Evolutionary conservation across 1,140 invertebrate species (phyloP).

Genomic region (Helicoverpa zea): DNA sequence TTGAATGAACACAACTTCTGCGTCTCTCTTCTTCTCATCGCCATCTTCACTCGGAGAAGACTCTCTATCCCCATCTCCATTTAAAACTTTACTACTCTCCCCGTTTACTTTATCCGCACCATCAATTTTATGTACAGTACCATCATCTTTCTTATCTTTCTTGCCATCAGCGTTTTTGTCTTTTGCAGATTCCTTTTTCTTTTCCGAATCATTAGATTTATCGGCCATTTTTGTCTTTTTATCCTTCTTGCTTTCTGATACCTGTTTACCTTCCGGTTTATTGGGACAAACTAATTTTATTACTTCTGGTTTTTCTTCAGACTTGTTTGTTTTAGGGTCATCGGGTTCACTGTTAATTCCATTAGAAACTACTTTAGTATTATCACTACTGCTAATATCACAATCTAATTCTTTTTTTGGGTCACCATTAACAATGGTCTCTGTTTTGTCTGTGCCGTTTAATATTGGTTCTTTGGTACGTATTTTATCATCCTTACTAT

Average conservation of each 20-base stretch:
- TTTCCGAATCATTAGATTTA: slow-evolving; percentile 67
- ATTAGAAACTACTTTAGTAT: slow-evolving; percentile 83
- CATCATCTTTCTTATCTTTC: slow-evolving; percentile 62
- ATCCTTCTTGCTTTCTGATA: slow-evolving; percentile 74
- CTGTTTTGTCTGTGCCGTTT: slow-evolving; percentile 75
- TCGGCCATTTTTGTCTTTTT: slow-evolving; percentile 72
- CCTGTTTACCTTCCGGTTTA: slow-evolving; percentile 67
- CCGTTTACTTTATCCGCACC: slow-evolving; percentile 68
- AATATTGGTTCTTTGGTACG: slow-evolving; percentile 82
- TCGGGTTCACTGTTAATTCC: slow-evolving; percentile 81
- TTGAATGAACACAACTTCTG: slow-evolving; percentile 96
- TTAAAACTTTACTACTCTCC: slow-evolving; percentile 71
- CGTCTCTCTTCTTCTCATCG: slow-evolving; percentile 89
- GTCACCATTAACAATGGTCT: slow-evolving; percentile 78
- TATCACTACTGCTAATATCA: slow-evolving; percentile 86
- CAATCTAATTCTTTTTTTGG: slow-evolving; percentile 80
- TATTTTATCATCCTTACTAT: slow-evolving; percentile 74
- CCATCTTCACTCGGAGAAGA: slow-evolving; percentile 87
- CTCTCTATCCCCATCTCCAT: slow-evolving; percentile 82
- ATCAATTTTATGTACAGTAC: slow-evolving; percentile 55
- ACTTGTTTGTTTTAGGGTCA: slow-evolving; percentile 77
- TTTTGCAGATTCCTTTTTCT: slow-evolving; percentile 65
- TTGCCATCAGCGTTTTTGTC: slow-evolving; percentile 67
- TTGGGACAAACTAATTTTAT: slow-evolving; percentile 58
- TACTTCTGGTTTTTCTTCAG: slow-evolving; percentile 69